Conservation (phyloP, 2,888 invertebrate species). For the Aethes cnicana region DNA sequence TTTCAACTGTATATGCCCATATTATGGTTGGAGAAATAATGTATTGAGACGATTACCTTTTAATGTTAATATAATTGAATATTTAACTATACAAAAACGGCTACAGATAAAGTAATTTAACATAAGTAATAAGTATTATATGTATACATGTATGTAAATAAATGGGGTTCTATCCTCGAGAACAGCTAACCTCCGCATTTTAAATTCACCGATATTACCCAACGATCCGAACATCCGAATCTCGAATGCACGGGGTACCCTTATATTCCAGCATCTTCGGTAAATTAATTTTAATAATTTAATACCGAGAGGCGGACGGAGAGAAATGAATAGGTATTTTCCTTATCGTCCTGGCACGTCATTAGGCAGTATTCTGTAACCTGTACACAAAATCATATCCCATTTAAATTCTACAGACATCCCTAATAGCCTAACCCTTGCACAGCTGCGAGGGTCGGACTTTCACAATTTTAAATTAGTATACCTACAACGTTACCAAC, state of each 20-base stretch:
- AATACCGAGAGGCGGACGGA: slow-evolving; percentile 35
- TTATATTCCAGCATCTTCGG: slow-evolving; percentile 28
- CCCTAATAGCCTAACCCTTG: slow-evolving; percentile 33
- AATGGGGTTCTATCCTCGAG: neutral
- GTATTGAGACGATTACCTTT: too few species aligned
- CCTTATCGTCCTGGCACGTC: slow-evolving; percentile 39
- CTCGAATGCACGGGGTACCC: slow-evolving; percentile 4
- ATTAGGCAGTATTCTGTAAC: slow-evolving; percentile 47
- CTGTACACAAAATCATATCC: slow-evolving; percentile 40
- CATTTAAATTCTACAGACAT: slow-evolving; percentile 42
- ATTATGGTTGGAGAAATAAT: too few species aligned
- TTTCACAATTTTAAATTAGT: slow-evolving; percentile 30
- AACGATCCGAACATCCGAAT: slow-evolving; percentile 1
- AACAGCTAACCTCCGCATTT: neutral
- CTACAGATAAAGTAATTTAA: too few species aligned
- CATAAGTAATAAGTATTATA: too few species aligned
- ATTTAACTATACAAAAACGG: too few species aligned
- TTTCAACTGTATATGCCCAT: too few species aligned
- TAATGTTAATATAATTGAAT: too few species aligned
- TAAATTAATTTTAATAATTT: slow-evolving; percentile 52
- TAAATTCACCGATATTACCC: neutral
- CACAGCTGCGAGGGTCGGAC: slow-evolving; percentile 29
- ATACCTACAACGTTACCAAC: slow-evolving; percentile 18
- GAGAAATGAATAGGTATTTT: slow-evolving; percentile 41
- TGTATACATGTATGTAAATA: too few species aligned